phyloP scores from a whole-genome alignment of 2,797 vertebrate species.

The Bradypodion ventrale region DNA sequence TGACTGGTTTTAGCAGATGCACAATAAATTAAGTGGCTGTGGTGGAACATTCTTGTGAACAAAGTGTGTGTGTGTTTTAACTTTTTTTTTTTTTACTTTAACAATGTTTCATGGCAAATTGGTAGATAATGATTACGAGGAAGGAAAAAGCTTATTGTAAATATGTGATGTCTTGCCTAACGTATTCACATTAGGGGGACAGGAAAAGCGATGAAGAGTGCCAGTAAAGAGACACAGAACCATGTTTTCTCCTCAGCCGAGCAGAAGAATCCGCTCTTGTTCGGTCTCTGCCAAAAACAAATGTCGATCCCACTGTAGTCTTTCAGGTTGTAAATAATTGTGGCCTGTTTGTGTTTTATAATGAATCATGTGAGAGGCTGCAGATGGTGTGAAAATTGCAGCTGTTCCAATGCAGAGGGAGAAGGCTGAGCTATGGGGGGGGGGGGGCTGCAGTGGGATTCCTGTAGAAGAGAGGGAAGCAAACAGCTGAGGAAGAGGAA shows the following conservation, averaged over 20 bases:
- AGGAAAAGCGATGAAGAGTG: conserved; percentile 42
- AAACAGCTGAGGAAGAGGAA: conserved; percentile 35
- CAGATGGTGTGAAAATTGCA: conserved; percentile 64
- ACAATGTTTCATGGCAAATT: background rate
- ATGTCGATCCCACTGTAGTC: conserved; percentile 64
- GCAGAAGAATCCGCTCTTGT: conserved; percentile 58
- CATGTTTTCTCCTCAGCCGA: conserved; percentile 46
- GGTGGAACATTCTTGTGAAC: background rate
- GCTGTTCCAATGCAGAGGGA: conserved; percentile 55
- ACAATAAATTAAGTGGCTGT: no score
- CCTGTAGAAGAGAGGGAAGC: background rate
- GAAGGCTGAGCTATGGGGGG: background rate
- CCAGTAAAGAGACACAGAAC: conserved; percentile 52
- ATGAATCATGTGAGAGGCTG: conserved; percentile 55
- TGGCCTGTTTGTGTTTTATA: conserved; percentile 59
- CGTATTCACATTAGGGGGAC: conserved; percentile 6
- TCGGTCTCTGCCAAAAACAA: conserved; percentile 66
- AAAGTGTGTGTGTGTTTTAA: no score
- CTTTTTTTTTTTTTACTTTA: background rate
- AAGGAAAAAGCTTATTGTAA: conserved; percentile 8
- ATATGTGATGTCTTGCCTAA: conserved; percentile 16
- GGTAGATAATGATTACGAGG: background rate
- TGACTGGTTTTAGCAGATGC: background rate
- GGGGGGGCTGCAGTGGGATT: conserved; percentile 22
- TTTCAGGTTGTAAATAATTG: conserved; percentile 69